Conservation (phyloP, 2,113 vertebrate genomes). For the Rhinolophus ferrumequinum region DNA sequence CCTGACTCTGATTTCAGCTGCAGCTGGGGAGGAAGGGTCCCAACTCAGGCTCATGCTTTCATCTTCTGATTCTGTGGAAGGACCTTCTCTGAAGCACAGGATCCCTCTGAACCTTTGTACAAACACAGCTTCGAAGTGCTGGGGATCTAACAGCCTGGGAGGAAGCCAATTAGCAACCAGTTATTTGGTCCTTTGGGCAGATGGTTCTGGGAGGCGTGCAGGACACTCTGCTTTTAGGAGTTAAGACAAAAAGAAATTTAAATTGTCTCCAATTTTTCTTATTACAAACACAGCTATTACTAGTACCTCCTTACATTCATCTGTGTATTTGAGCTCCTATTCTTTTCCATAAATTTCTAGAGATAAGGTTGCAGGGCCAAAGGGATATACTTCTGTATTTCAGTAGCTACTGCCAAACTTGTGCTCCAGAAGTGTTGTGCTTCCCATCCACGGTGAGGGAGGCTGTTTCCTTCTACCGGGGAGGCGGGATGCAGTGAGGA, state of each 20-base stretch:
- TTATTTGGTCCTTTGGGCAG: background rate
- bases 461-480: background rate
- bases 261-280: background rate
- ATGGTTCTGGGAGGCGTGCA: background rate
- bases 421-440: background rate
- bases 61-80: background rate
- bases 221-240: background rate
- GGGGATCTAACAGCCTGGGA: background rate
- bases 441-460: background rate
- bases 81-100: background rate
- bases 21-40: background rate
- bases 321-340: background rate
- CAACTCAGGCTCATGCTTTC: background rate
- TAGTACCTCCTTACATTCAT: background rate
- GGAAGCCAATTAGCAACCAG: background rate
- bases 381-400: background rate
- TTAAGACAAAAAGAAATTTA: background rate
- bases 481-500: background rate
- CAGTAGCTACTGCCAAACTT: background rate
- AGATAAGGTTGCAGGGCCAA: background rate
- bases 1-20: background rate
- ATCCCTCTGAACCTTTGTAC: background rate
- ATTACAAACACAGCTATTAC: background rate
- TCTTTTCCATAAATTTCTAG: background rate
- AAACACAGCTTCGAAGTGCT: background rate